phyloP scores from a whole-genome alignment of 2,888 invertebrate genomes.

The Fabriciana adippe region DNA sequence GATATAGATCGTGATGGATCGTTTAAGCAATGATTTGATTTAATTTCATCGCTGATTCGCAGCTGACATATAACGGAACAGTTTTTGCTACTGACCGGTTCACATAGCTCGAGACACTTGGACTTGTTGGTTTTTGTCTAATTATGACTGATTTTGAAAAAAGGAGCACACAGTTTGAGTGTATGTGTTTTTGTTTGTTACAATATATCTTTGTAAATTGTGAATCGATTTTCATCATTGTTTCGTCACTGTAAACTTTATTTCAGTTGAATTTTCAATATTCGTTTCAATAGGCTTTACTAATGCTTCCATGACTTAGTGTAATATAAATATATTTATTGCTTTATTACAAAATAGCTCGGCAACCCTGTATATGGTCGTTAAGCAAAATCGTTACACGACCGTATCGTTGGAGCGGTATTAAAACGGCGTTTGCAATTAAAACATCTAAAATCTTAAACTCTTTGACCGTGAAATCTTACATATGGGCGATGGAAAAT shows the following conservation, averaged over 20 bases:
- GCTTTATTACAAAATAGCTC: constrained; percentile 2
- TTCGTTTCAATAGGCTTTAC: no score
- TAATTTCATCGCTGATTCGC: constrained; percentile 12
- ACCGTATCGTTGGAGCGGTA: constrained; percentile 1
- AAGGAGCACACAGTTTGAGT: no score
- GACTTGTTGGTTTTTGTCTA: constrained; percentile 4
- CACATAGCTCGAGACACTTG: constrained; percentile 4
- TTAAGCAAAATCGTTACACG: constrained; percentile 3
- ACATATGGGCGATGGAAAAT: constrained; percentile 25
- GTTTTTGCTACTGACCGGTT: constrained; percentile 23
- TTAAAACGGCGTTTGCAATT: constrained; percentile 27
- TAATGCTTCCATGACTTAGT: background rate
- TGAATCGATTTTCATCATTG: no score
- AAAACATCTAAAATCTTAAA: constrained; percentile 28
- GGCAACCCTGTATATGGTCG: background rate
- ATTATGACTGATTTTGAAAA: constrained; percentile 4
- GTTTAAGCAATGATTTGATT: constrained; percentile 16
- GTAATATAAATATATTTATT: background rate
- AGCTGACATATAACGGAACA: constrained; percentile 21
- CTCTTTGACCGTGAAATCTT: constrained; percentile 33
- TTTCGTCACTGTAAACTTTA: no score
- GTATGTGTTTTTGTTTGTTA: no score
- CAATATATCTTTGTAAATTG: no score
- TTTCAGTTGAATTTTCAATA: no score
- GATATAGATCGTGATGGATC: constrained; percentile 21